Conservation (phyloP, 2,888 invertebrate genomes). For the Drosophila mayaguana region DNA sequence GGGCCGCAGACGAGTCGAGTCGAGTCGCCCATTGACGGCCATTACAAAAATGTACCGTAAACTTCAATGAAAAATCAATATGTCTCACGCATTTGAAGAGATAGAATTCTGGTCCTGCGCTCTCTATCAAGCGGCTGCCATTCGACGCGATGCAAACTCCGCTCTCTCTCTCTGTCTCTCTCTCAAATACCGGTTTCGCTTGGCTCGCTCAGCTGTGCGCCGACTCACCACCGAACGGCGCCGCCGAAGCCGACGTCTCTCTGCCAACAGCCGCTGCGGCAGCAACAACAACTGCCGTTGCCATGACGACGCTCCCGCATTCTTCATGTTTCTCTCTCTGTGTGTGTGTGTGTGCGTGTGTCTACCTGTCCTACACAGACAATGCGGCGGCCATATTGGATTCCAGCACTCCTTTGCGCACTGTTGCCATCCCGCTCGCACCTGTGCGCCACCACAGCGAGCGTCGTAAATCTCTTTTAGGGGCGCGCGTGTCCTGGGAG, state of each 20-base stretch:
- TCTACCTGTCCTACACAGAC: constrained; percentile 74
- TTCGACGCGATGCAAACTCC: constrained; percentile 39
- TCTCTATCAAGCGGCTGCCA: constrained; percentile 18
- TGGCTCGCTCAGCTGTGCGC: constrained; percentile 57
- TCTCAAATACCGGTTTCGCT: constrained; percentile 65
- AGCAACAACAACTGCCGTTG: constrained; percentile 39
- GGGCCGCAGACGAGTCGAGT: neutral
- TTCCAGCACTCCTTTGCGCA: constrained; percentile 78
- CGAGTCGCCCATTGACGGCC: constrained; percentile 50
- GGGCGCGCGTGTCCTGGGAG: constrained; percentile 81
- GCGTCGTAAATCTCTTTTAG: constrained; percentile 77
- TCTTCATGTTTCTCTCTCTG: constrained; percentile 3
- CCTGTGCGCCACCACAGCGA: constrained; percentile 47
- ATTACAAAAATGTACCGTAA: constrained; percentile 51
- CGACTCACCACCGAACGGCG: constrained; percentile 61
- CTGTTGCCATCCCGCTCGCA: constrained; percentile 63
- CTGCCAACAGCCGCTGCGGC: constrained; percentile 5
- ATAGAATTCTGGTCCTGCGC: constrained; percentile 36
- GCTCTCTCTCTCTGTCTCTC: constrained; percentile 19
- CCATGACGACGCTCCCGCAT: constrained; percentile 66
- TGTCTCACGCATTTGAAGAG: constrained; percentile 51
- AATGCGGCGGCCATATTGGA: constrained; percentile 82
- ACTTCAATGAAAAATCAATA: constrained; percentile 71
- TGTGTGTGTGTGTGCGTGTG: constrained; percentile 27
- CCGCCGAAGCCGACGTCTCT: constrained; percentile 15